Evolutionary conservation across 2,888 invertebrate genomes (phyloP).

Genomic region (Netelia virgata): DNA sequence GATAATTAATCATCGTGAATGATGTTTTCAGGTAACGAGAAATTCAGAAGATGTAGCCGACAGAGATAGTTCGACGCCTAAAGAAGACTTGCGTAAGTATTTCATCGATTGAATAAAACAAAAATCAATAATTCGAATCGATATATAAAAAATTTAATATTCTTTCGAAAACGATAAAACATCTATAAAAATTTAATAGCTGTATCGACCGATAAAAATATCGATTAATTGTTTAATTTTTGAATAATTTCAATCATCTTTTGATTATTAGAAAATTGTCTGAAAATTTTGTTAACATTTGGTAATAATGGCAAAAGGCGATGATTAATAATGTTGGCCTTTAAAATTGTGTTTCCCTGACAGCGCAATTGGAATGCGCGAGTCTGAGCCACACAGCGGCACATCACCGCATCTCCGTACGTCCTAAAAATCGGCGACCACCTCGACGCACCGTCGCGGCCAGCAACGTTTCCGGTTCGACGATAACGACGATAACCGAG

Average conservation of each 20-base stretch:
- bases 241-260: not conserved
- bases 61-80: conserved; percentile 74
- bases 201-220: not conserved
- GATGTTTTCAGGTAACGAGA: conserved; percentile 74
- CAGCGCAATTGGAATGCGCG: conserved; percentile 80
- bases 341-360: not conserved
- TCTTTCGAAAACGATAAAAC: not conserved
- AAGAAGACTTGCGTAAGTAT: conserved; percentile 83
- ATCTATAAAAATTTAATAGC: not conserved
- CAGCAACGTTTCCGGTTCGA: conserved; percentile 65
- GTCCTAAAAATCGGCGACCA: conserved; percentile 83
- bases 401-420: conserved; percentile 82
- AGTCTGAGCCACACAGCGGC: conserved; percentile 82
- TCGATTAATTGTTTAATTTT: not conserved
- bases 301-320: too few species aligned
- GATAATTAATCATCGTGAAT: conserved; percentile 42
- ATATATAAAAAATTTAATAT: not conserved
- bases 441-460: conserved; percentile 77
- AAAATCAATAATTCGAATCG: not conserved
- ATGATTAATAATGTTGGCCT: not conserved
- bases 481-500: conserved; percentile 74
- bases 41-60: conserved; percentile 75
- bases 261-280: too few species aligned
- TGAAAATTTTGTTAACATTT: too few species aligned
- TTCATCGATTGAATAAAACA: not conserved